Evolutionary conservation across 2,888 invertebrate species (phyloP), one percentile per base, ranked within the genome.

Genomic region (Acanthacorydalis orientalis): DNA sequence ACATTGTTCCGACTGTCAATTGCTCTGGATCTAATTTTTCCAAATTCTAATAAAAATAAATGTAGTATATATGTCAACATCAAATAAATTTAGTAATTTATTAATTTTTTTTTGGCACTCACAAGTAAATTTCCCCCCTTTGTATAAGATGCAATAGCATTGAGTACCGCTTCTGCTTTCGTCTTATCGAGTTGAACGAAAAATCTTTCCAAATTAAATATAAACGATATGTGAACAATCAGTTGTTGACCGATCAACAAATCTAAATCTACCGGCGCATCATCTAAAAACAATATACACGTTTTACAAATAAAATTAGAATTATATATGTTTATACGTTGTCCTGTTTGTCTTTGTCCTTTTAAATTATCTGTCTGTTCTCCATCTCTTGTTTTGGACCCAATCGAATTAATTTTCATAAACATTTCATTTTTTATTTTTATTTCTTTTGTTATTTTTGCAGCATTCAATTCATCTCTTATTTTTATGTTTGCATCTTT

Each of bases 221-320:
- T 64, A 51, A 59, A 64, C 10, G 65, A 64, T 7, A 73, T 55
- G 50, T 59, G 60, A 2, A 64, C 68, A 46, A 61, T 53, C 32
- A 74, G 58, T 41, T 61, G 63, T 54, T 73, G 73, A 16, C 67
- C 67, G 8, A 59, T 53, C 23, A 73, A 57, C 1, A 70, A 54
- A 38, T 59, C 57, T 46, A 68, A 57, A 49, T 71, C 68, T 38
- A 69, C 50, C 49, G 55, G 51, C 43, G 51, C 50, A 46, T 53
- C 56, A 16, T 51, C 52, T 51, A 42, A 45, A 49, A 43, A 39
- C 45, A 46, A 34, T 45, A 44, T n/a, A n/a, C n/a, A n/a, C n/a
- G n/a, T n/a, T n/a, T n/a, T n/a, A n/a, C n/a, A n/a, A n/a, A n/a
- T n/a, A n/a, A n/a, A n/a, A n/a, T n/a, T n/a, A n/a, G n/a, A n/a